Conservation (phyloP, 2,797 vertebrate genomes). For the Ataeniobius toweri region DNA sequence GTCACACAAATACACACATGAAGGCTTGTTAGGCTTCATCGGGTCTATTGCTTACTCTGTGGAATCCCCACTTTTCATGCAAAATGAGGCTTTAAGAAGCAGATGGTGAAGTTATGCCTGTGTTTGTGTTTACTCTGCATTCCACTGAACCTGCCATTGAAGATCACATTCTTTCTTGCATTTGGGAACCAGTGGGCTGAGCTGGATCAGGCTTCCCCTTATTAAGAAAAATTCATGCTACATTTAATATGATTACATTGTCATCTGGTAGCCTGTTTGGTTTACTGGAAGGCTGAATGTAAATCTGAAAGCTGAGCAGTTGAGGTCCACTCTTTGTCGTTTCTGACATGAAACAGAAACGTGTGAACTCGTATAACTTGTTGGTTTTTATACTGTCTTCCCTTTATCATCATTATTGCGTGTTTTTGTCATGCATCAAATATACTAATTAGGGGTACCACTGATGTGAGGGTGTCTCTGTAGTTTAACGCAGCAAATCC, state of each 20-base stretch:
- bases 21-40: conserved; percentile 52
- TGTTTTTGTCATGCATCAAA: background rate
- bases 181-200: conserved; percentile 71
- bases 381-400: background rate
- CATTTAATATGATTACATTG: conserved; percentile 73
- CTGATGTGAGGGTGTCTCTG: background rate
- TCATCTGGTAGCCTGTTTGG: conserved; percentile 54
- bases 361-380: conserved; percentile 10
- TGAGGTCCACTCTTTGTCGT: conserved; percentile 20
- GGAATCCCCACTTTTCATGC: conserved; percentile 58
- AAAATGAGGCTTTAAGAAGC: conserved; percentile 68
- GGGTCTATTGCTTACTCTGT: conserved; percentile 50
- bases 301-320: conserved; percentile 43
- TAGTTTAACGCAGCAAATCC: background rate
- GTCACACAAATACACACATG: conserved; percentile 36
- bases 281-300: conserved; percentile 51
- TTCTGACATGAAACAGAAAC: conserved; percentile 23
- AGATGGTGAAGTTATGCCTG: conserved; percentile 56
- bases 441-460: background rate
- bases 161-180: conserved; percentile 60
- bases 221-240: conserved; percentile 62
- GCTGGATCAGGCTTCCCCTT: conserved; percentile 61
- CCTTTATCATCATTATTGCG: background rate
- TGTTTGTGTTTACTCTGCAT: conserved; percentile 57
- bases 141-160: conserved; percentile 61